Evolutionary conservation across 2,888 invertebrate species (phyloP).

Genomic region (Erebia epiphron): DNA sequence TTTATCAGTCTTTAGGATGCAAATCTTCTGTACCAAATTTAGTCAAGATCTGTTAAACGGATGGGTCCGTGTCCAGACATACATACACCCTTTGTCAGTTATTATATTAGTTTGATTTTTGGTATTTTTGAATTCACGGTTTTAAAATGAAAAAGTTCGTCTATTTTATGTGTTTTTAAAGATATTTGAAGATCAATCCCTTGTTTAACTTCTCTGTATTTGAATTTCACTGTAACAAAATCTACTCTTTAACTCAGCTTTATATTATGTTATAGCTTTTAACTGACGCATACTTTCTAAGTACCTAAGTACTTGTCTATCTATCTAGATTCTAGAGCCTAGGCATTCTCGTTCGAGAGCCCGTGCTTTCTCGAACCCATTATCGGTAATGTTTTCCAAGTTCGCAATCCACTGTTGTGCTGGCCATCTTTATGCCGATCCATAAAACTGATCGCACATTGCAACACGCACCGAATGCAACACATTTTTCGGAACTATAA

Average conservation of each 20-base stretch:
- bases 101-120: too few species aligned
- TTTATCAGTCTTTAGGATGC: too few species aligned
- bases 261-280: conserved; percentile 23
- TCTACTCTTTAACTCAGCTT: too few species aligned
- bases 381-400: conserved; percentile 28
- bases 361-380: conserved; percentile 31
- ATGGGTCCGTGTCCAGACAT: too few species aligned
- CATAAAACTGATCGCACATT: not conserved
- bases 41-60: too few species aligned
- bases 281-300: conserved; percentile 21
- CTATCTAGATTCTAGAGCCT: too few species aligned
- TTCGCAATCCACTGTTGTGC: not conserved
- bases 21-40: too few species aligned
- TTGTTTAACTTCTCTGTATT: not conserved
- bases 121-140: too few species aligned
- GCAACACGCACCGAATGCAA: not conserved
- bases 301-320: conserved; percentile 6
- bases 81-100: too few species aligned
- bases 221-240: not conserved
- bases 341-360: conserved; percentile 31
- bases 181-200: too few species aligned
- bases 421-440: not conserved
- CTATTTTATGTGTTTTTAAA: too few species aligned
- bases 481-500: not conserved
- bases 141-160: too few species aligned